Percentiles rank a stretch among this genome's conserved stretches.
phyloP scores from a whole-genome alignment of 2,113 vertebrate species.

The Pteropus alecto region DNA sequence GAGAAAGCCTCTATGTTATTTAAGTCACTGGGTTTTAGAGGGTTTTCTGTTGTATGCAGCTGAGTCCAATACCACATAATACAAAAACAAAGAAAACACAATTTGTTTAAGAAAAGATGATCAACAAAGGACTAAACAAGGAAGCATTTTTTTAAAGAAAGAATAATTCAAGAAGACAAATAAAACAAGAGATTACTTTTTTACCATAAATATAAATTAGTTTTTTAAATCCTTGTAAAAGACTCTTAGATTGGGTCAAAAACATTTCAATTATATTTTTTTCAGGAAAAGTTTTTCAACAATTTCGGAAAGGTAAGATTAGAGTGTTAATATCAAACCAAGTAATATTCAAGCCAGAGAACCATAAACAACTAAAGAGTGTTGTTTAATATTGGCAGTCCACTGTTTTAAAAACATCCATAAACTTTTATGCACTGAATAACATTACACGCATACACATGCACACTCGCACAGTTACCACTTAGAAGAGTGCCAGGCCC shows the following conservation, averaged over 20 bases:
- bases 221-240: background rate
- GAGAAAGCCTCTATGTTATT: background rate
- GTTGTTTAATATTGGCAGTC: conserved; percentile 17
- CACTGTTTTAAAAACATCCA: background rate
- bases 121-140: background rate
- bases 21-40: background rate
- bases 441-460: background rate
- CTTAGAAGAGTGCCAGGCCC: conserved; percentile 41
- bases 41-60: background rate
- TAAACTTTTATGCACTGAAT: background rate
- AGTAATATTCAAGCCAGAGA: conserved; percentile 9
- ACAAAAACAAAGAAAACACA: background rate
- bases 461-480: background rate
- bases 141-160: background rate
- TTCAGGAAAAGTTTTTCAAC: background rate
- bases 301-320: background rate
- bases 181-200: background rate
- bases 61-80: background rate
- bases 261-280: background rate
- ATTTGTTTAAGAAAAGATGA: background rate
- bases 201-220: background rate
- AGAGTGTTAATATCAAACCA: background rate
- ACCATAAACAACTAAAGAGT: background rate
- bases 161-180: background rate
- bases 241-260: background rate